These are phyloP conservation scores for Tinamus major DNA, from an alignment of 2,797 vertebrate genomes.

Conservation along the genomic window DNA sequence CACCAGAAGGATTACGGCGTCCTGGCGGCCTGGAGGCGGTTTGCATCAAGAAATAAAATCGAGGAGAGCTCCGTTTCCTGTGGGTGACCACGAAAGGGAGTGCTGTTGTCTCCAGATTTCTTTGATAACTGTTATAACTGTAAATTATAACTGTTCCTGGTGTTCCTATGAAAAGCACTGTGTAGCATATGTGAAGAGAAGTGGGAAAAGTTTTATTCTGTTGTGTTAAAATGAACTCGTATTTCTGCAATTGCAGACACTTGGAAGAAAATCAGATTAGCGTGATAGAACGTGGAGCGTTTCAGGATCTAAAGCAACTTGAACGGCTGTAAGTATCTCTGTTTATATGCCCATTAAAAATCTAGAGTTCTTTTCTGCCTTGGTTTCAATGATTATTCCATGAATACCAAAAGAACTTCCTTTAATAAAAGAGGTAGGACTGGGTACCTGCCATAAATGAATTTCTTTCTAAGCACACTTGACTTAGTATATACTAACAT, in stretches of 20 bases:
- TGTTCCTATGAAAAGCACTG: neutral
- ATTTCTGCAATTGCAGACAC: constrained; percentile 83
- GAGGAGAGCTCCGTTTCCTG: neutral
- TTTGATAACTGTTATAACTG: neutral
- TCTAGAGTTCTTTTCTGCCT: neutral
- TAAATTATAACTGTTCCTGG: neutral
- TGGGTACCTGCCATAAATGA: neutral
- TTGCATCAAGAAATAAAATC: neutral
- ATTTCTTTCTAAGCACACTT: neutral
- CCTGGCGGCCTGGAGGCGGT: neutral
- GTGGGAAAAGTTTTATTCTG: neutral
- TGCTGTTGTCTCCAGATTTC: neutral
- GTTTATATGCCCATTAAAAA: neutral
- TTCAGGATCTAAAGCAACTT: constrained; percentile 97
- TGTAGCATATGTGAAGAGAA: neutral
- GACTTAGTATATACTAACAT: neutral
- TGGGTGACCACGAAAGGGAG: neutral
- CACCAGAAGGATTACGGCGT: neutral
- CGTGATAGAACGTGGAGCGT: constrained; percentile 94
- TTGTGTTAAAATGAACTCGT: constrained; percentile 28
- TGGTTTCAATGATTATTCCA: neutral
- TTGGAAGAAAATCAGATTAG: constrained; percentile 98
- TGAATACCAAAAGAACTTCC: neutral
- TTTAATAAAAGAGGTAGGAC: neutral
- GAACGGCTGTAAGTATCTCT: constrained; percentile 92